These are phyloP conservation scores for Hemibagrus wyckioides DNA, from an alignment of 2,113 vertebrate species.

Conservation along the genomic window DNA sequence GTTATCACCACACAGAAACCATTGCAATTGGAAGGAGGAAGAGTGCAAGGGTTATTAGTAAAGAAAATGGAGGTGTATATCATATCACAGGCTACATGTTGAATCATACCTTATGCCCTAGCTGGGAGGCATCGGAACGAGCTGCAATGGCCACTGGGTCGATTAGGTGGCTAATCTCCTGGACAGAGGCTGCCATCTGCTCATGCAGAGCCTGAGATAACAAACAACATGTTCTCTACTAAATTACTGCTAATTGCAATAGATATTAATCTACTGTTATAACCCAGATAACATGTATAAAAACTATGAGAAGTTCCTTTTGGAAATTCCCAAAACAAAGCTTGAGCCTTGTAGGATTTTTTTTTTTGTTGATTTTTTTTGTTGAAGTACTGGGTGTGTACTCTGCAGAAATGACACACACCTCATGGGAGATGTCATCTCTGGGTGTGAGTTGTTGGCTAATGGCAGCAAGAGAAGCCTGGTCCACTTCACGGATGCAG, in stretches of 20 bases:
- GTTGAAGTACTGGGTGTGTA: not conserved
- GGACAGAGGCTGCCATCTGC: constrained; percentile 95
- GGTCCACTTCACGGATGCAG: constrained; percentile 92
- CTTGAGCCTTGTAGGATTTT: not conserved
- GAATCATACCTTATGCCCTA: constrained; percentile 90
- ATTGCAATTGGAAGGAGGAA: not conserved
- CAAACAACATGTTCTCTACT: not conserved
- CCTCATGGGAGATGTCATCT: constrained; percentile 96
- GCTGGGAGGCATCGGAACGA: constrained; percentile 88
- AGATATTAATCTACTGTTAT: not conserved
- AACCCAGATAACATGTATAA: not conserved
- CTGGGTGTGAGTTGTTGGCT: constrained; percentile 92
- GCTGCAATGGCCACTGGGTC: constrained; percentile 89
- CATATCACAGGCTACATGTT: not conserved
- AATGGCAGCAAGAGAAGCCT: constrained; percentile 92
- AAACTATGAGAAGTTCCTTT: not conserved
- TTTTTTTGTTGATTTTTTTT: not conserved
- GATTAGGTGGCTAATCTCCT: constrained; percentile 94
- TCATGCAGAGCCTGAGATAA: constrained; percentile 86
- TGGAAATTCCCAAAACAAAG: not conserved
- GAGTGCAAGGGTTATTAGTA: not conserved
- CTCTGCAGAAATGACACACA: constrained; percentile 56
- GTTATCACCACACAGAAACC: constrained; percentile 3
- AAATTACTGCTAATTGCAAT: not conserved
- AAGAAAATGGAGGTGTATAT: not conserved